phyloP scores from a whole-genome alignment of 2,888 invertebrate species.

The Drosophila kambysellisi region DNA sequence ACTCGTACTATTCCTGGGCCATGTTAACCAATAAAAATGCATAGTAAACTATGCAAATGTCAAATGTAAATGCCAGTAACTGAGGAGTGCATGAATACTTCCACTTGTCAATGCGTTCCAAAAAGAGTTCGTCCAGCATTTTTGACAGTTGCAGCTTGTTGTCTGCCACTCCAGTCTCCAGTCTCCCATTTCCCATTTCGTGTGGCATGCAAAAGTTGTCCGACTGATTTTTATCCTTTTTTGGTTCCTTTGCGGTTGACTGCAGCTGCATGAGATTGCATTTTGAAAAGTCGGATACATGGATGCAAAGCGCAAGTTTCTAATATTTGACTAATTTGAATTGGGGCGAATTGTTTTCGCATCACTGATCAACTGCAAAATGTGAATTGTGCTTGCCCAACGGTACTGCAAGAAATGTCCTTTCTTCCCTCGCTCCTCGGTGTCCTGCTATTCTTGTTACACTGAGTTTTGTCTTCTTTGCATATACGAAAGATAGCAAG shows the following conservation, averaged over 20 bases:
- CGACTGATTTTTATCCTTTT: slow-evolving; percentile 40
- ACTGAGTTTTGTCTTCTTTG: not conserved
- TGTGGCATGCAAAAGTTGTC: slow-evolving; percentile 55
- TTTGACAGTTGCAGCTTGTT: slow-evolving; percentile 71
- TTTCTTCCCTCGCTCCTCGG: not conserved
- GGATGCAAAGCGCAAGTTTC: slow-evolving; percentile 56
- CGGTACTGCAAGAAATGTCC: slow-evolving; percentile 11
- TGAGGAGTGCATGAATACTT: slow-evolving; percentile 63
- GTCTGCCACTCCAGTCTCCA: slow-evolving; percentile 19
- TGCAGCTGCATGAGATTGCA: slow-evolving; percentile 61
- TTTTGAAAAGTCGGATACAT: slow-evolving; percentile 50
- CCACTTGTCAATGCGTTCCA: slow-evolving; percentile 65
- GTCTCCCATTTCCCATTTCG: slow-evolving; percentile 8
- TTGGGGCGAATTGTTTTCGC: slow-evolving; percentile 55
- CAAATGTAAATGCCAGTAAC: slow-evolving; percentile 68
- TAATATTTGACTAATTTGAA: slow-evolving; percentile 69
- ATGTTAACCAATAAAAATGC: slow-evolving; percentile 68
- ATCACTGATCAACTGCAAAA: slow-evolving; percentile 46
- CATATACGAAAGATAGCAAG: not conserved
- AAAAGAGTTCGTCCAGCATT: slow-evolving; percentile 60
- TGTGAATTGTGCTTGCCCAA: slow-evolving; percentile 17
- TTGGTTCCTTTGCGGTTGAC: slow-evolving; percentile 55
- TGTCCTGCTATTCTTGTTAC: not conserved
- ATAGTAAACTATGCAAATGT: slow-evolving; percentile 71
- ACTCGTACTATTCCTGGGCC: slow-evolving; percentile 13